Base-by-base conservation (phyloP, 2,113 vertebrate species). In the Gallinago media region DNA sequence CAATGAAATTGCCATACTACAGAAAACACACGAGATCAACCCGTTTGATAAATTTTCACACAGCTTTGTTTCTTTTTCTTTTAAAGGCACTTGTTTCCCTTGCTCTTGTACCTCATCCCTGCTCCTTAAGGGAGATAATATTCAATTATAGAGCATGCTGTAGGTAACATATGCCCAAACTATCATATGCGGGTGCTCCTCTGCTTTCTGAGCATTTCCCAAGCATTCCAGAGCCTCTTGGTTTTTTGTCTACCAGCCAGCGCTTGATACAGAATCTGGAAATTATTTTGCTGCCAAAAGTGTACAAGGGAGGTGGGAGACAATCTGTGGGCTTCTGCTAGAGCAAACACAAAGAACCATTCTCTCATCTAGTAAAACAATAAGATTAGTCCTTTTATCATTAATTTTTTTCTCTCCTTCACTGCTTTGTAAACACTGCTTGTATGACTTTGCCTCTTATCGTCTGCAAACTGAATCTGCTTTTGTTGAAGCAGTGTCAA, bases 361-460 rank as follows among this genome's bases (percentile, higher is more conserved):
- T 97, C 96, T 96, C 96, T 98, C 97, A 96, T 97, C 96, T 92
- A 92, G 97, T 85, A 96, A 97, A 98, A 98, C 97, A 98, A 96
- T 98, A 96, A 97, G 97, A 98, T 98, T 98, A 98, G 97, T 95
- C 95, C 95, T 97, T 98, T 98, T 98, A 98, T 98, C 98, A 88
- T 96, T 97, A 97, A 75, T 97, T 97, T 97, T 96, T 97, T 96
- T 88, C 94, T 97, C 93, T 97, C 97, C 94, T 97, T 79, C 77
- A 88, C 97, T 96, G 91, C 97, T 98, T 97, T 97, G 98, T 98
- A 98, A 98, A 98, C 97, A 98, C n/a, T 44, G 94, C 96, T 96
- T 97, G 97, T 96, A 96, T 98, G 97, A 98, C 97, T 98, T 98
- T 98, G 95, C 95, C 96, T 76, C 97, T 98, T 98, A 98, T 98